phyloP scores from a whole-genome alignment of 2,888 invertebrate species.

The Cryptus viduatorius region DNA sequence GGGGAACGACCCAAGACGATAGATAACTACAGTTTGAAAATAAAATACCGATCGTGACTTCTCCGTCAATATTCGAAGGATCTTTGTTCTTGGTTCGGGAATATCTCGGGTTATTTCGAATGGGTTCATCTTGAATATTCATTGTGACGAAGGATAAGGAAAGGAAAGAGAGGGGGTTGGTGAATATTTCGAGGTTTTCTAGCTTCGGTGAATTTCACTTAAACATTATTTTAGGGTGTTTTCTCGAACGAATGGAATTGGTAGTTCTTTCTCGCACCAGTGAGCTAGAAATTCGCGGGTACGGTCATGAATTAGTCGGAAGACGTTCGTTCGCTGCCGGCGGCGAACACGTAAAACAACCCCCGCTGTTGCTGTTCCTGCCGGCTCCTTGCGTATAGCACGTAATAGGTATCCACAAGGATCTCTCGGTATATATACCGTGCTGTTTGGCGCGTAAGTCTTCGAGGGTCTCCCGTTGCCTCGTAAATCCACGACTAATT shows the following conservation, averaged over 20 bases:
- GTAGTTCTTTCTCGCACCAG: constrained; percentile 66
- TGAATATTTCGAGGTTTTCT: constrained; percentile 38
- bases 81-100: neutral
- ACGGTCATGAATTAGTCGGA: constrained; percentile 66
- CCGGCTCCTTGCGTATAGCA: constrained; percentile 53
- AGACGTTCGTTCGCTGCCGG: constrained; percentile 61
- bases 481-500: constrained; percentile 75
- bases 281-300: constrained; percentile 65
- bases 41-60: neutral
- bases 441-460: constrained; percentile 70
- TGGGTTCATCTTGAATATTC: constrained; percentile 11
- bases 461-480: constrained; percentile 59
- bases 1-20: constrained; percentile 10
- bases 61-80: neutral
- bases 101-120: neutral
- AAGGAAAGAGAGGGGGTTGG: neutral
- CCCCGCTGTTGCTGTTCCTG: constrained; percentile 43
- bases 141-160: constrained; percentile 13
- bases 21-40: neutral
- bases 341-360: constrained; percentile 61
- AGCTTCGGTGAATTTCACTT: constrained; percentile 47
- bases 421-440: constrained; percentile 43
- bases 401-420: constrained; percentile 5
- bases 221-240: constrained; percentile 48
- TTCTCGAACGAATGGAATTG: constrained; percentile 54